Evolutionary conservation across 1,140 invertebrate species (phyloP).

Genomic region (Monochamus saltuarius): DNA sequence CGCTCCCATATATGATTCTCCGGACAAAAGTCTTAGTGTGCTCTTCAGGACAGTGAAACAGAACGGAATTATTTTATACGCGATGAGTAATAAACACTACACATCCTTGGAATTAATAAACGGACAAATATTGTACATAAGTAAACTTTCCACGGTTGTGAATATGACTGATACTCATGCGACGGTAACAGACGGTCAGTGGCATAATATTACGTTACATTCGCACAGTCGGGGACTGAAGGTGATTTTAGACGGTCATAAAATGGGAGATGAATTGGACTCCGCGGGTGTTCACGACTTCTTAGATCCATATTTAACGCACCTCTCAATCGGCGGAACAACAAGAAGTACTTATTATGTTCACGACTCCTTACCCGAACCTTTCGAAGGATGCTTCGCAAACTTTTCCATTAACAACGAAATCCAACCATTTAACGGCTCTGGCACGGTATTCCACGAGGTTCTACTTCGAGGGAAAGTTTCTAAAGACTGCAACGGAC

Average conservation of each 20-base stretch:
- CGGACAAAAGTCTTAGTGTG: slow-evolving; percentile 74
- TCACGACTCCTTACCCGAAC: slow-evolving; percentile 54
- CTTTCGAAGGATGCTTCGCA: slow-evolving; percentile 85
- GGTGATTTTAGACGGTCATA: slow-evolving; percentile 68
- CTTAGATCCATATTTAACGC: slow-evolving; percentile 83
- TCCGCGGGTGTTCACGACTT: slow-evolving; percentile 85
- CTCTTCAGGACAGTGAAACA: slow-evolving; percentile 76
- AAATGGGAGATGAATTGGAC: slow-evolving; percentile 81
- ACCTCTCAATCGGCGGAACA: slow-evolving; percentile 74
- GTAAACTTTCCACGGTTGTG: slow-evolving; percentile 71
- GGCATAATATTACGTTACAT: slow-evolving; percentile 81
- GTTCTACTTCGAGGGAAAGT: slow-evolving; percentile 70
- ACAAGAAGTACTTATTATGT: slow-evolving; percentile 58
- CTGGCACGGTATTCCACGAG: slow-evolving; percentile 76
- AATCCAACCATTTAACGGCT: slow-evolving; percentile 84
- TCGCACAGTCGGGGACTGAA: slow-evolving; percentile 69
- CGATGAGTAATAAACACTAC: slow-evolving; percentile 84
- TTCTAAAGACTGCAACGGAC: slow-evolving; percentile 65
- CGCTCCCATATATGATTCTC: slow-evolving; percentile 46
- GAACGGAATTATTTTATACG: slow-evolving; percentile 78
- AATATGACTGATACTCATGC: slow-evolving; percentile 72
- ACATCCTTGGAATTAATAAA: slow-evolving; percentile 75
- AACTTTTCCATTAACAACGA: slow-evolving; percentile 89
- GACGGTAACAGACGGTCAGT: slow-evolving; percentile 73
- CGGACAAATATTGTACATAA: slow-evolving; percentile 73